These are phyloP conservation scores for Origma solitaria DNA, from an alignment of 2,113 vertebrate genomes.

Conservation along the genomic window DNA sequence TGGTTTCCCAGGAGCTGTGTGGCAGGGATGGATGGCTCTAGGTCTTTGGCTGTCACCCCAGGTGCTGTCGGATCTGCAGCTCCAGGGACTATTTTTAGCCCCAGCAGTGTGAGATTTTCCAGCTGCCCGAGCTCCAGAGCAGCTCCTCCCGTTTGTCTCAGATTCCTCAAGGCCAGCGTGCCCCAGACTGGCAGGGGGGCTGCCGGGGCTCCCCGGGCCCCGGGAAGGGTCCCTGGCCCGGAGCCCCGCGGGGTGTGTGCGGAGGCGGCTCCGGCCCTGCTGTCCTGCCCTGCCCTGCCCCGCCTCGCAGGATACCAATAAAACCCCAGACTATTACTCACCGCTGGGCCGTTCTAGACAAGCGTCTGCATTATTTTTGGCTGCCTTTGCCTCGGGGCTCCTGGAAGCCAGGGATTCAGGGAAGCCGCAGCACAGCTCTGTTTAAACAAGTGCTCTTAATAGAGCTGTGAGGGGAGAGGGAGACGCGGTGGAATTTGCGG, in stretches of 20 bases:
- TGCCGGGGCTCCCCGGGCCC: background rate
- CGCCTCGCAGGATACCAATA: slow-evolving; percentile 35
- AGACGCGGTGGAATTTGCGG: background rate
- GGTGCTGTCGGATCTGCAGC: slow-evolving; percentile 22
- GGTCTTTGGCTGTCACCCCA: slow-evolving; percentile 27
- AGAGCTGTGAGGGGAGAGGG: slow-evolving; percentile 10
- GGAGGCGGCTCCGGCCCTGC: background rate
- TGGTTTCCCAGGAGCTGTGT: background rate
- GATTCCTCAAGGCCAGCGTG: background rate
- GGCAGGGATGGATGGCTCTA: background rate
- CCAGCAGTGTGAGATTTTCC: slow-evolving; percentile 43
- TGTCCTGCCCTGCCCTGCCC: slow-evolving; percentile 56
- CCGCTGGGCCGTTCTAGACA: slow-evolving; percentile 61
- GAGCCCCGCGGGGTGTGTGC: background rate
- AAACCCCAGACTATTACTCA: slow-evolving; percentile 79
- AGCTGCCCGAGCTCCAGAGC: background rate
- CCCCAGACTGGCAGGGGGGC: background rate
- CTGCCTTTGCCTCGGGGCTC: slow-evolving; percentile 46
- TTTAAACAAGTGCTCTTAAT: slow-evolving; percentile 52
- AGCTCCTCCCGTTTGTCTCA: background rate
- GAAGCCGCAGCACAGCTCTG: slow-evolving; percentile 50
- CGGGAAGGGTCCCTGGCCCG: background rate
- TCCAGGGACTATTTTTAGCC: slow-evolving; percentile 39
- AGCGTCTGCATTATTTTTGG: slow-evolving; percentile 79
- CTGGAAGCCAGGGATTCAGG: slow-evolving; percentile 62